phyloP scores from a whole-genome alignment of 2,113 vertebrate species.

The Gambusia affinis region DNA sequence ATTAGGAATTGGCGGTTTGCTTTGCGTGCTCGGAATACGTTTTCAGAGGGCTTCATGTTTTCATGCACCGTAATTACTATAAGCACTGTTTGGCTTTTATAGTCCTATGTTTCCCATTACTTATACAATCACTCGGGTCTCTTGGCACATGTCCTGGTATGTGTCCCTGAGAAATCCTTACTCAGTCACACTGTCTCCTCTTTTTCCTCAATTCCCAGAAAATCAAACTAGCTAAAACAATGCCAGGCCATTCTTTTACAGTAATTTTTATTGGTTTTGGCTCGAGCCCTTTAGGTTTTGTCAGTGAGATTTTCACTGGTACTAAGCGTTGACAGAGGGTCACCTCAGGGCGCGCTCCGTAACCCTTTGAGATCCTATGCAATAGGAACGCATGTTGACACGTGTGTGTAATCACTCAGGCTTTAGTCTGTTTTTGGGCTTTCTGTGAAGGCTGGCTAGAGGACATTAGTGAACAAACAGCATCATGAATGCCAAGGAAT shows the following conservation, averaged over 20 bases:
- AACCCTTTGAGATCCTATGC: conserved; percentile 40
- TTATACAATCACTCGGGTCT: conserved; percentile 1
- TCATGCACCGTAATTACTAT: not conserved
- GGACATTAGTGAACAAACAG: too few relatives aligned
- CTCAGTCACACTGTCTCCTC: conserved; percentile 49
- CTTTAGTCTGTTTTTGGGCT: not conserved
- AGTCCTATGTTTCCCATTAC: conserved; percentile 18
- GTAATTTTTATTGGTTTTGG: conserved; percentile 59
- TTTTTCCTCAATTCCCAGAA: conserved; percentile 57
- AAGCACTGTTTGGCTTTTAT: conserved; percentile 10
- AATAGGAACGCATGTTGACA: conserved; percentile 16
- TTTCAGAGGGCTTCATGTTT: not conserved
- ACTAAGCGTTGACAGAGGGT: conserved; percentile 27
- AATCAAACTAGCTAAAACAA: conserved; percentile 41
- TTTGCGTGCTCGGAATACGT: not conserved
- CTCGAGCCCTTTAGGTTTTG: conserved; percentile 37
- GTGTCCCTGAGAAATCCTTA: conserved; percentile 40
- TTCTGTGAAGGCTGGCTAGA: too few relatives aligned
- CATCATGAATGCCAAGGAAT: too few relatives aligned
- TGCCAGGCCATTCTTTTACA: conserved; percentile 14
- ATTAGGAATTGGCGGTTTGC: not conserved
- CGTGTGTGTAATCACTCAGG: not conserved
- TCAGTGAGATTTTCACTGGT: conserved; percentile 46
- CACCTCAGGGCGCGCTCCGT: conserved; percentile 26
- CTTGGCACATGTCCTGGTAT: conserved; percentile 36